Evolutionary conservation across 2,888 invertebrate species (phyloP), one percentile per base, ranked within the genome.

Genomic region (Spodoptera exigua): DNA sequence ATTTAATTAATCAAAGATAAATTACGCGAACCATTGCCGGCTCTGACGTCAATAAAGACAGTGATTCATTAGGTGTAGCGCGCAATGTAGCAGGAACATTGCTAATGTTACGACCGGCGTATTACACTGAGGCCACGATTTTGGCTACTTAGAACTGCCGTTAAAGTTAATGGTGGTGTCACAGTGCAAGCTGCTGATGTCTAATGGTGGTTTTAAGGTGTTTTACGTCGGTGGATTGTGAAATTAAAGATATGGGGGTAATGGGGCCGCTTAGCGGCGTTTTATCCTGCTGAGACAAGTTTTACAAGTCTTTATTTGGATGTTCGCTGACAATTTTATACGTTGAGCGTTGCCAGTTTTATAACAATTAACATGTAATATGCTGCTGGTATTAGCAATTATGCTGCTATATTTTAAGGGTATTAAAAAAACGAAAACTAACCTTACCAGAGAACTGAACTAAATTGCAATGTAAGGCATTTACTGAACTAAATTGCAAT

Each of bases 1-100:
- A 70, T 77, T 74, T 75, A 74, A 77, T 75, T 78, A 78, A 77
- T 70, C 61, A 62, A 57, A 65, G 58, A 60, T 61, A 62, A 59
- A 65, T 73, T 64, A 74, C 58, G 64, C 44, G 14, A 61, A 62
- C 64, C 76, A 74, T 68, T 54, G 56, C 76, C 60, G 72, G 56
- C 70, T 77, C 48, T 69, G 66, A 72, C 32, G 61, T 69, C 40
- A 35, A 69, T 78, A 76, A 78, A 75, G 54, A 46, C 55, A 47
- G 63, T 71, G 72, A 78, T 76, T 78, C 66, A 71, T 66, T 53
- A 47, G 49, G 57, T 70, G 63, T 46, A 63, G 54, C 70, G 48
- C 48, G 78, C 70, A 74, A 66, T 75, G 74, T 75, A 77, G 54
- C 56, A 37, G 55, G 52, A 53, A 63, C 70, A 63, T 54, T 63